Evolutionary conservation across 2,888 invertebrate species (phyloP), one percentile per base, ranked within the genome.

Genomic region (Bedellia somnulentella): DNA sequence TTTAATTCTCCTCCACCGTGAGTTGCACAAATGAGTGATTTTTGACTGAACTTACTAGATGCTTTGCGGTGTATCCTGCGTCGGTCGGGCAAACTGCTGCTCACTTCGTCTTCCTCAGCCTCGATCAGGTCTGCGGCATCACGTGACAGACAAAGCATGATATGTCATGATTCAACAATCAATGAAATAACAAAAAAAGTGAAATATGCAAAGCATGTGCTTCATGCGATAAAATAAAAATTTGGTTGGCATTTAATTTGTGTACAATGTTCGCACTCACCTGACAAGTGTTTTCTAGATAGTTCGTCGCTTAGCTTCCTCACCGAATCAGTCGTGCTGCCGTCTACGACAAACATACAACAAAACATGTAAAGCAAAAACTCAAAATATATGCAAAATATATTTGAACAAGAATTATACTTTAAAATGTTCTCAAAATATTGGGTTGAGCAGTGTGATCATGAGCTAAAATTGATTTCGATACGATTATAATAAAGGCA

Each of bases 1-100:
- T n/a, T n/a, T n/a, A n/a, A n/a, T n/a, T n/a, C n/a, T n/a, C n/a
- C n/a, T n/a, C n/a, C n/a, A n/a, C n/a, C n/a, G n/a, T n/a, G n/a
- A n/a, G n/a, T n/a, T n/a, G n/a, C n/a, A n/a, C n/a, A n/a, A n/a
- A n/a, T n/a, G n/a, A n/a, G n/a, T n/a, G n/a, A n/a, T n/a, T n/a
- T n/a, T n/a, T n/a, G n/a, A n/a, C 35, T 36, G 38, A 41, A 80
- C 80, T 80, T 77, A 80, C 80, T 78, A 47, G 80, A 80, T 45
- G 79, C 76, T 52, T 79, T 78, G 51, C 79, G 73, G 48, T 70
- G 62, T 36, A 68, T 55, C 38, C 70, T 57, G 30, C 53, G 62
- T 49, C 62, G 59, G 42, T 66, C 68, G 37, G 71, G 68, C 43
- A 67, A 56, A 54, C 59, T 70, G 60, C 62, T 66, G 49, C 58